Conservation (phyloP, 2,797 vertebrate species). For the Gambelia wislizenii region DNA sequence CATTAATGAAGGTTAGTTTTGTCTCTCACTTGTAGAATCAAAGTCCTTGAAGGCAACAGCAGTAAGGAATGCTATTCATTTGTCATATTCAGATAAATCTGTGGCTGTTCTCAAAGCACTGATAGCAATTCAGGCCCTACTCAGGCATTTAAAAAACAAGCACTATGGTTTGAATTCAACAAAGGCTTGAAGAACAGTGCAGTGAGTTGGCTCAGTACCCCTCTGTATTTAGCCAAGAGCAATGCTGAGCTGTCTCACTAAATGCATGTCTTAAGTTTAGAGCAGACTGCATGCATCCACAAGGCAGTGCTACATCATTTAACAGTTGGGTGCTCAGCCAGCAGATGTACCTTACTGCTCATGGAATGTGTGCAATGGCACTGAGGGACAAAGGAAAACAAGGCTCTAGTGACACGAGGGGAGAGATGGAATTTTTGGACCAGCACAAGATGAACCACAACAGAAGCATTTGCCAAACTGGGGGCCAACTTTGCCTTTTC, state of each 20-base stretch:
- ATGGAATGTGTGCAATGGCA: background rate
- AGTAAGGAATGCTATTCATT: background rate
- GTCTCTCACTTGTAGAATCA: background rate
- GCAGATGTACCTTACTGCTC: background rate
- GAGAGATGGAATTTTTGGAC: background rate
- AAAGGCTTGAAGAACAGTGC: background rate
- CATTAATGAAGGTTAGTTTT: background rate
- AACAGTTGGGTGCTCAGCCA: background rate
- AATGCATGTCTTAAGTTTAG: background rate
- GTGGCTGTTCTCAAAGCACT: background rate
- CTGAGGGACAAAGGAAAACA: constrained; percentile 6
- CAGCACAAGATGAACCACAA: constrained; percentile 9
- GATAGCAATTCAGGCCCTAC: background rate
- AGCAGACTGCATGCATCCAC: background rate
- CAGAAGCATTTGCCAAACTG: background rate
- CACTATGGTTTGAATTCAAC: background rate
- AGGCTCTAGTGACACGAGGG: background rate
- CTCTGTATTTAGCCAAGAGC: background rate
- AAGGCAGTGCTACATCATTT: background rate
- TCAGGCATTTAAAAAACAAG: background rate
- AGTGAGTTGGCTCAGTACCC: background rate
- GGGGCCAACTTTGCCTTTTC: background rate
- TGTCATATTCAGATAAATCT: background rate
- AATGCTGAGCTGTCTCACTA: background rate
- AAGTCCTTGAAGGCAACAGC: background rate